Evolutionary conservation across 2,797 vertebrate genomes (phyloP), one percentile per base, ranked within the genome.

Genomic region (Myotis findleyi): DNA sequence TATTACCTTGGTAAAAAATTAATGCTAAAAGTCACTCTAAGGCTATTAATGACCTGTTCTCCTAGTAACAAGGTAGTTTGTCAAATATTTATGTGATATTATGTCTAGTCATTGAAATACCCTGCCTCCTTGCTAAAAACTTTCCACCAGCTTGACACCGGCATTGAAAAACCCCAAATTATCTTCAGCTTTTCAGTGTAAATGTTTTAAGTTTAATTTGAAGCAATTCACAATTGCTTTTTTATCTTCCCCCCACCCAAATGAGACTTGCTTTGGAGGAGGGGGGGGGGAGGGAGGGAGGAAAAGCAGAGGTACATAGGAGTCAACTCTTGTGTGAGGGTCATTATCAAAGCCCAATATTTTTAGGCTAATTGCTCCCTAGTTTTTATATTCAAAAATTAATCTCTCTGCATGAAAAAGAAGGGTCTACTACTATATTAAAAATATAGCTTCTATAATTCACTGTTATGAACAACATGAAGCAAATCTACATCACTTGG

Each of bases 1-100:
- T 87, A 77, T 44, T 83, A n/a, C 73, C 69, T 91, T 95, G 30
- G n/a, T 79, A 82, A 96, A 96, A 96, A 94, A 86, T 33, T 91
- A 33, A 57, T 33, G 21, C 89, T 82, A 62, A 95, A 92, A 8
- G 12, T 73, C 53, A 92, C 64, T 79, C 53, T 77, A 93, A 89
- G 69, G n/a, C 38, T 55, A 69, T 44, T 68, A 77, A 68, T 77
- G n/a, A 94, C 23, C n/a, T 66, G 66, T 59, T 95, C 64, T 89
- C 4, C 77, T 79, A 81, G 12, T 77, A 81, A 16, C 64, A 77
- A 64, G 77, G 47, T 62, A 87, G 20, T 66, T 69, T 55, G 38
- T 88, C 47, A 95, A 75, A 77, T 62, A 89, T 93, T 88, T 85
- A 66, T 64, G 12, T 36, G 25, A 85, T 89, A 53, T 25, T 51